Base-by-base conservation (phyloP, 2,888 invertebrate species). In the Kryphioiulus occultus region DNA sequence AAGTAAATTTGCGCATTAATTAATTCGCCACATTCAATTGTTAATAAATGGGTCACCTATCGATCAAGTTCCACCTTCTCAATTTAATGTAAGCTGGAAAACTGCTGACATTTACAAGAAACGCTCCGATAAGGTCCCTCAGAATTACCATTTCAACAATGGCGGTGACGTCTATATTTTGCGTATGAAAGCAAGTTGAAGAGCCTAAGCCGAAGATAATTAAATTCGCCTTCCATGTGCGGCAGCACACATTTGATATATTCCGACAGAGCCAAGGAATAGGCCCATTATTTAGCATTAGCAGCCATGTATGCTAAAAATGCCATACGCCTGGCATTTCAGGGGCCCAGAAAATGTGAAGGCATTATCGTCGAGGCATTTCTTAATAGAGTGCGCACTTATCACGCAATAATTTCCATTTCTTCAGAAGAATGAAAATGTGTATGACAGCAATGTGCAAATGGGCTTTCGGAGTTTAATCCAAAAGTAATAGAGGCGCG, bases 201-300 rank as follows among this genome's bases (percentile, higher is more conserved):
- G 59, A 59, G 59, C 59, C 59, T 59, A 59, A 59, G n/a, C 59
- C 59, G 22, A 59, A 59, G 17, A 59, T 59, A 59, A 59, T 59
- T 59, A 59, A 59, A 59, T 59, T 59, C 59, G 59, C 59, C 10
- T 59, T 47, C 47, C 17, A 47, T 59, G 22, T 59, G 59, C 59
- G 17, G 59, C 59, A 22, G 59, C 59, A 59, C 59, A 59, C 59
- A 59, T 59, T 59, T 59, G 59, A 59, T 59, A 59, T 59, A 59
- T 59, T 59, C 17, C 47, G 12, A 47, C 47, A 17, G 47, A 10
- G 17, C 47, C 59, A 22, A 22, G 22, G 59, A 59, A 59, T 59
- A 59, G 22, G 22, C 7, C 59, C 59, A 59, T 59, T 59, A 59
- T 22, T 59, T 59, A 59, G 59, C 59, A 59, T 59, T 59, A 59